phyloP scores from a whole-genome alignment of 2,888 invertebrate genomes.

The Brachypterus glaber region DNA sequence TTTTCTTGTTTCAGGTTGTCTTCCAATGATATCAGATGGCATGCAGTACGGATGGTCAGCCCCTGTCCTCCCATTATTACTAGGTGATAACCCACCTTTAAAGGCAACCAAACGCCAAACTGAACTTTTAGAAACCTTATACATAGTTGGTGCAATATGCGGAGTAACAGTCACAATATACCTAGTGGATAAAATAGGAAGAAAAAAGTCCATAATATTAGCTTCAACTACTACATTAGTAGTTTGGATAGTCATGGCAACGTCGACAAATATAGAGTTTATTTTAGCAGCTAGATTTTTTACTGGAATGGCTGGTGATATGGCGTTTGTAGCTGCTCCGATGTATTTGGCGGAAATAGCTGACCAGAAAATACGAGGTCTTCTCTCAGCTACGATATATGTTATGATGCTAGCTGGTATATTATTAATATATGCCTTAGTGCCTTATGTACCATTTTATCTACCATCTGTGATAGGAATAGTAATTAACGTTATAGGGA shows the following conservation, averaged over 20 bases:
- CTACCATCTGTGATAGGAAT: constrained; percentile 33
- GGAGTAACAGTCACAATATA: constrained; percentile 35
- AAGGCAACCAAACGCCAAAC: constrained; percentile 26
- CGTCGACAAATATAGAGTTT: constrained; percentile 30
- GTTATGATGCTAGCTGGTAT: constrained; percentile 36
- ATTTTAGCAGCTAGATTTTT: constrained; percentile 35
- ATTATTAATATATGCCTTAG: constrained; percentile 31
- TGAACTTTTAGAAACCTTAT: constrained; percentile 31
- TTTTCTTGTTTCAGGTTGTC: constrained; percentile 31
- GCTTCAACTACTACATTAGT: constrained; percentile 32
- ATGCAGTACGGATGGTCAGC: constrained; percentile 41
- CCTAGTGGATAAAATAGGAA: constrained; percentile 33
- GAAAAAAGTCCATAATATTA: constrained; percentile 33
- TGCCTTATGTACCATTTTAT: constrained; percentile 32
- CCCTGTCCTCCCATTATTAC: constrained; percentile 35
- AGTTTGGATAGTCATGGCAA: constrained; percentile 35
- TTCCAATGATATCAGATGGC: constrained; percentile 39
- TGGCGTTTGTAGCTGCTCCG: constrained; percentile 36
- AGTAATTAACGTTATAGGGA: constrained; percentile 15
- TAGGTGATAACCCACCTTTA: constrained; percentile 28
- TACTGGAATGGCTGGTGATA: constrained; percentile 35
- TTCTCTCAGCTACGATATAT: constrained; percentile 33
- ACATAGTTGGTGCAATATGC: constrained; percentile 29
- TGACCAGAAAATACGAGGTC: constrained; percentile 34
- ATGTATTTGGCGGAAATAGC: constrained; percentile 39